Percentiles rank a stretch among this genome's conserved stretches.
Conservation (phyloP, 2,888 invertebrate genomes). For the Malachius bipustulatus region DNA sequence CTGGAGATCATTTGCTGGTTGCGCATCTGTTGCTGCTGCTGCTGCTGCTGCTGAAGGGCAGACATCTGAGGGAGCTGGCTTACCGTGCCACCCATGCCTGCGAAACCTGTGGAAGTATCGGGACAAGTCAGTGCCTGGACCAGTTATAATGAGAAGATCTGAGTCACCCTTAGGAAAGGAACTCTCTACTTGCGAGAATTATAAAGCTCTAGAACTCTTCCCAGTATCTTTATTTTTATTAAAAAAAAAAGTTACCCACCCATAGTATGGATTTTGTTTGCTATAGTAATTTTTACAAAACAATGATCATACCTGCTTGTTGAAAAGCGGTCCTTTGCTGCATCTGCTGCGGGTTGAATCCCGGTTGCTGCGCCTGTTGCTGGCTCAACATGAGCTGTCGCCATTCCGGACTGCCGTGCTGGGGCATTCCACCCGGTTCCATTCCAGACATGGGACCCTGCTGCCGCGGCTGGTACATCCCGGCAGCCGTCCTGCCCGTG, state of each 20-base stretch:
- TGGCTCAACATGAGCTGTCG: conserved; percentile 52
- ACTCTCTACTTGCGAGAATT: no score
- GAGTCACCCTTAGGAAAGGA: no score
- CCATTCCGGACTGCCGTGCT: conserved; percentile 44
- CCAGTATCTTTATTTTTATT: no score
- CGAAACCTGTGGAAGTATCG: conserved; percentile 25
- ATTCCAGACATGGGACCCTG: conserved; percentile 47
- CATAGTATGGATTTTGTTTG: no score
- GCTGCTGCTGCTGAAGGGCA: conserved; percentile 39
- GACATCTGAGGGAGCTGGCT: conserved; percentile 36
- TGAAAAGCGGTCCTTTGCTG: conserved; percentile 44
- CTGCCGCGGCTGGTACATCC: conserved; percentile 41
- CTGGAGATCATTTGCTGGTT: conserved; percentile 27
- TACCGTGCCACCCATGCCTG: conserved; percentile 23
- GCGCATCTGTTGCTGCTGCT: conserved; percentile 36
- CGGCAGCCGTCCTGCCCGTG: conserved; percentile 30
- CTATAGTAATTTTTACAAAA: no score
- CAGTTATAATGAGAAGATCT: no score
- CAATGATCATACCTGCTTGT: no score
- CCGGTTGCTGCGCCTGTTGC: conserved; percentile 37
- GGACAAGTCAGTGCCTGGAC: no score
- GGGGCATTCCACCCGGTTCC: conserved; percentile 38
- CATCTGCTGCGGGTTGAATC: conserved; percentile 38
- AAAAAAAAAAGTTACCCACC: no score
- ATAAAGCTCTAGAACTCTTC: no score